Base-by-base conservation (phyloP, 2,113 vertebrate species). In the Eupsittula cactorum region DNA sequence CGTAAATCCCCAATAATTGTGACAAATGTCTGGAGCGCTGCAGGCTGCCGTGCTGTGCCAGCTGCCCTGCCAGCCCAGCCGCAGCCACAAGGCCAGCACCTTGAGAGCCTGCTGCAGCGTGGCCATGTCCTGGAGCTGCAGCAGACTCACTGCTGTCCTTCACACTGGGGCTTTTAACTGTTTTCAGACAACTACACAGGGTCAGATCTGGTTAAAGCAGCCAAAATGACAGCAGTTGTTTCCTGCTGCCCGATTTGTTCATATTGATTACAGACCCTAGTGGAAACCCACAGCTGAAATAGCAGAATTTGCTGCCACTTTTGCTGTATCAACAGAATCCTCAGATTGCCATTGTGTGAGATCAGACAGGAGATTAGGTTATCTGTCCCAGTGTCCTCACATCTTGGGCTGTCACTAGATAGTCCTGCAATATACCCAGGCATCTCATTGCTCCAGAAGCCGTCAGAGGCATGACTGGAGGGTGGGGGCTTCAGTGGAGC, bases 1-100 rank as follows among this genome's bases (percentile, higher is more conserved):
- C 21, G 11, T 92, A 94, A 95, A 96, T 96, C 86, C 64, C 64
- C 69, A 82, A 44, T 80, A 93, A 95, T 82, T 78, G 88, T 85
- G 86, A 82, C 88, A 78, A 85, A 91, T 49, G 44, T 50, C 50
- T 77, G 90, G 63, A 90, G 87, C 1, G 1, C 89, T 1, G 0
- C 73, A 39, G 90, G 87, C 68, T 16, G 53, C 85, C 46, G 47
- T 5, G 16, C 76, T 70, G 24, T 92, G 83, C 91, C 93, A 90
- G 88, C 93, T 86, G 91, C 92, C 78, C 75, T 49, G 76, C 67
- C 78, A 73, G 86, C 86, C 73, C 15, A 0, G 80, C 37, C 8
- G 75, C 64, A 53, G 35, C 68, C 28, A 5, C 23, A 16, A 13
- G 21, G 27, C 60, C 65, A 19, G 68, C 41, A 17, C 62, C 11